phyloP scores from a whole-genome alignment of 2,797 vertebrate genomes.

The Ambastaia sidthimunki region DNA sequence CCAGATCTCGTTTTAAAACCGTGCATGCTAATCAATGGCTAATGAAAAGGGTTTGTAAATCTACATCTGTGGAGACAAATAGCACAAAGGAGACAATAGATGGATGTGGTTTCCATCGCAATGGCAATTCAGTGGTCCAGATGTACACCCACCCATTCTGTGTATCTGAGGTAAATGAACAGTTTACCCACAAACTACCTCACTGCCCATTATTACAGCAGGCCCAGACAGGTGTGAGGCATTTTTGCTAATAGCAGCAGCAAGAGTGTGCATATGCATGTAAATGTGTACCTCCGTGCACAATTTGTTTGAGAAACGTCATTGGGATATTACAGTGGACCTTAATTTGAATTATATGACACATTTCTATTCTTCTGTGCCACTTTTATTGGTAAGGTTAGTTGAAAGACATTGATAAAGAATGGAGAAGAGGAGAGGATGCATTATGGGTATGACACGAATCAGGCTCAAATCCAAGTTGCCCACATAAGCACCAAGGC shows the following conservation, averaged over 20 bases:
- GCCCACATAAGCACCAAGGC: too few species aligned
- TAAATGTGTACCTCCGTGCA: conserved; percentile 68
- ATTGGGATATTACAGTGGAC: conserved; percentile 49
- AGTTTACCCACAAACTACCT: conserved; percentile 75
- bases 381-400: not conserved
- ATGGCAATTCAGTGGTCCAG: conserved; percentile 67
- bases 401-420: not conserved
- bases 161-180: conserved; percentile 74
- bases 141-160: conserved; percentile 65
- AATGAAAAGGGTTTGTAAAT: conserved; percentile 79
- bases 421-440: not conserved
- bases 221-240: conserved; percentile 66
- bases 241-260: conserved; percentile 75
- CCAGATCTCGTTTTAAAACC: conserved; percentile 66
- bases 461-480: not conserved
- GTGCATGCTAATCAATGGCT: conserved; percentile 72
- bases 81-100: conserved; percentile 69
- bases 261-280: conserved; percentile 60
- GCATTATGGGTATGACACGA: conserved; percentile 41
- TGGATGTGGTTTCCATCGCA: conserved; percentile 69
- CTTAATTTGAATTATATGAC: conserved; percentile 27
- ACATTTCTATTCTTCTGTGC: not conserved
- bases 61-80: conserved; percentile 70
- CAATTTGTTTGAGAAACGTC: conserved; percentile 61
- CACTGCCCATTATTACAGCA: conserved; percentile 74